Conservation (phyloP, 2,797 vertebrate species). For the Sebastes hubbsi region DNA sequence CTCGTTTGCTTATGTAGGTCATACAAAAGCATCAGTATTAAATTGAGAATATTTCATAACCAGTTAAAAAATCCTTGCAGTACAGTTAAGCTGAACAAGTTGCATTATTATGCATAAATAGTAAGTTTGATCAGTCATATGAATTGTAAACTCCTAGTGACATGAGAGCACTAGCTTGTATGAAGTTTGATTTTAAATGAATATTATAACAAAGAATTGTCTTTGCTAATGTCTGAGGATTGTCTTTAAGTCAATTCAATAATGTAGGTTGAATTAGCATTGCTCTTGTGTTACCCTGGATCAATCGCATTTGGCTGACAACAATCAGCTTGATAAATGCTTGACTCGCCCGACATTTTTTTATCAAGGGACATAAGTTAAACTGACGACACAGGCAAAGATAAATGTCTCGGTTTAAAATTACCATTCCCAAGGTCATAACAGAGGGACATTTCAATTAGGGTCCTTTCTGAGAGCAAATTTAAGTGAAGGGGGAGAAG, state of each 20-base stretch:
- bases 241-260: constrained; percentile 40
- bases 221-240: background rate
- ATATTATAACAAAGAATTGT: background rate
- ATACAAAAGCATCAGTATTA: no score
- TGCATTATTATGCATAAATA: background rate
- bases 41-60: no score
- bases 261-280: constrained; percentile 70
- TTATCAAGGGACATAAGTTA: constrained; percentile 78
- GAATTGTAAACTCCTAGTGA: background rate
- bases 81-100: background rate
- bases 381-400: constrained; percentile 77
- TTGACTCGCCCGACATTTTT: constrained; percentile 62
- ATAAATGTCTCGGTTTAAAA: constrained; percentile 82
- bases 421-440: constrained; percentile 84
- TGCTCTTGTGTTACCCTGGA: constrained; percentile 2
- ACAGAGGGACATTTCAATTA: constrained; percentile 82
- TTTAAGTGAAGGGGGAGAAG: constrained; percentile 56
- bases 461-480: constrained; percentile 66
- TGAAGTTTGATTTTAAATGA: background rate
- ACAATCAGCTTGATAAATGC: constrained; percentile 77
- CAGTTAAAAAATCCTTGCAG: no score
- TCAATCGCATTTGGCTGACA: constrained; percentile 74
- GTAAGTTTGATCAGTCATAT: background rate
- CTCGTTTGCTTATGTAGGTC: no score
- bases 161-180: background rate